Evolutionary conservation across 1,140 invertebrate species (phyloP).

Genomic region (Galleria mellonella): DNA sequence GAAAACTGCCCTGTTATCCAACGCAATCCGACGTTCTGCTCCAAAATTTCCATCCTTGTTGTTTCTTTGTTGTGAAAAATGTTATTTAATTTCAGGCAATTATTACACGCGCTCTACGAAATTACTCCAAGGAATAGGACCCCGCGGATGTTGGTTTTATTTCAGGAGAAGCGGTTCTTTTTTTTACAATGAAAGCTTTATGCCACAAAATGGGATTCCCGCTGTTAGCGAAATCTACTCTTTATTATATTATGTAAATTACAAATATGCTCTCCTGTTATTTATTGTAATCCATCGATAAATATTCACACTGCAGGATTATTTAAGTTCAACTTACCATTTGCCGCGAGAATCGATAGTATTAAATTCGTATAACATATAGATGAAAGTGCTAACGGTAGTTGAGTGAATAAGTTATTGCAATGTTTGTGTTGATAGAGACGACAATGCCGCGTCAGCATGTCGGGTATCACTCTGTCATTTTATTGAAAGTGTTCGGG

Average conservation of each 20-base stretch:
- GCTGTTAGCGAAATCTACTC: constrained; percentile 56
- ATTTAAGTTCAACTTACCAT: not conserved
- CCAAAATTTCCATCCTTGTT: constrained; percentile 52
- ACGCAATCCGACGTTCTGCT: constrained; percentile 46
- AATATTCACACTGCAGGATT: not conserved
- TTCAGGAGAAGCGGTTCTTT: constrained; percentile 41
- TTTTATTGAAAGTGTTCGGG: constrained; percentile 2
- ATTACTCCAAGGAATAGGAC: constrained; percentile 66
- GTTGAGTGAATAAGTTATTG: constrained; percentile 2
- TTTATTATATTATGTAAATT: constrained; percentile 55
- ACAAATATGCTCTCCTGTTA: constrained; percentile 21
- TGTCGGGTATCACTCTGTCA: not conserved
- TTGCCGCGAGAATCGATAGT: not conserved
- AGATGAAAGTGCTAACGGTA: not conserved
- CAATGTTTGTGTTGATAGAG: constrained; percentile 1
- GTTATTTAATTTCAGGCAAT: constrained; percentile 71
- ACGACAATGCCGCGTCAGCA: constrained; percentile 1
- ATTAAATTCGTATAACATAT: too few species aligned
- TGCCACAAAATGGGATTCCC: constrained; percentile 57
- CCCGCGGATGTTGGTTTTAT: constrained; percentile 54
- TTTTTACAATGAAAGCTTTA: constrained; percentile 64
- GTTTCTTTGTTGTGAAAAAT: constrained; percentile 71
- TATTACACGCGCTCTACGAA: constrained; percentile 67
- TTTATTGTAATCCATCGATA: constrained; percentile 1
- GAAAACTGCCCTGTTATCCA: constrained; percentile 48